Base-by-base conservation (phyloP, 2,797 vertebrate species). In the Adrianichthys oophorus region DNA sequence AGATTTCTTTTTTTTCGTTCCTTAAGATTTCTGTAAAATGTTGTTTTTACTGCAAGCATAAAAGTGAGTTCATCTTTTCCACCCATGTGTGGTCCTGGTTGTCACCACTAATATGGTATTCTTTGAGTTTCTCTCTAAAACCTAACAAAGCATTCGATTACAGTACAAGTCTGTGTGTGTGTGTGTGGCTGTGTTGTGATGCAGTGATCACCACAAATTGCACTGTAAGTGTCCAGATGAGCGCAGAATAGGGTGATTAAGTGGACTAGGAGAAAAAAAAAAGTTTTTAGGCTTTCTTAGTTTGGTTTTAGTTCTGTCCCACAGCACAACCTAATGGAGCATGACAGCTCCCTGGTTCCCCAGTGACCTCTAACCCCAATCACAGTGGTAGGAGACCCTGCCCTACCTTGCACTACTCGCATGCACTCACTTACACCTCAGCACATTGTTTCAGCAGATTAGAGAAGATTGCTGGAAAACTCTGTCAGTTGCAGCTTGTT, bases 271-370 rank as follows among this genome's bases (percentile, higher is more conserved):
- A 80, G 63, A 48, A 62, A 75, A 50, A 80, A 65, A 48, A 60
- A 74, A 50, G 37, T 76, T 72, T 76, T 76, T 55, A 48, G 56
- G 46, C 56, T 29, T 43, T 46, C 67, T 76, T 65, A 61, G 59
- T 76, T 64, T 37, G 66, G 73, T 74, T 84, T 85, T 82, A 77
- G 80, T 74, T 74, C 57, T 79, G 76, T 87, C 80, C 72, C 76
- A 79, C 52, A 84, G 78, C 72, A 68, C 75, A 74, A 41, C 49
- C 74, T 92, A 92, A 91, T 91, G 75, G 82, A 86, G 83, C 87
- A 88, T 87, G 90, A 91, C 90, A 89, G 86, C 85, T 85, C 87
- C 86, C 85, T 85, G 84, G 76, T 88, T 88, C 86, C 84, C 69
- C 43, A 65, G 43, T 41, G 68, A 85, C 85, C 87, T 85, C 51